phyloP scores from a whole-genome alignment of 2,113 vertebrate genomes.

The Galeopterus variegatus region DNA sequence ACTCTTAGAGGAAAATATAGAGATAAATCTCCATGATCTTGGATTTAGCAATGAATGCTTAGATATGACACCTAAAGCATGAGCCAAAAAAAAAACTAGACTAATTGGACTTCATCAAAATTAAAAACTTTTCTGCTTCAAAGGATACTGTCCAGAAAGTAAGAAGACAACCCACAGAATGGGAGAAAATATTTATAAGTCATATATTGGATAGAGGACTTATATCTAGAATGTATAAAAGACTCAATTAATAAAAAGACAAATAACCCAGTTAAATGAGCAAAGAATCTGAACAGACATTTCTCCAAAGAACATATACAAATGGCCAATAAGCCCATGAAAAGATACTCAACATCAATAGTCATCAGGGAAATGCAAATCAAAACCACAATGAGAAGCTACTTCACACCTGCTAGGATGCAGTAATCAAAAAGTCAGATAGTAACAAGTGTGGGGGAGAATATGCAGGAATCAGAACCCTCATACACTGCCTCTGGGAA shows the following conservation, averaged over 20 bases:
- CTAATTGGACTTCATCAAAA: not conserved
- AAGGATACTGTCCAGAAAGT: not conserved
- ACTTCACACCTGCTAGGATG: not conserved
- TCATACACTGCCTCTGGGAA: not conserved
- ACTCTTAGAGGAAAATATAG: not conserved
- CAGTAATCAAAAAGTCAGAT: not conserved
- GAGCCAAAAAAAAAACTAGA: not conserved
- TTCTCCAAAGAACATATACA: not conserved
- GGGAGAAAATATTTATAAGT: not conserved
- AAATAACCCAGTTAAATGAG: not conserved
- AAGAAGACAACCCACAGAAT: not conserved
- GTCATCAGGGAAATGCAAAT: not conserved
- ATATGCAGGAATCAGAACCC: not conserved
- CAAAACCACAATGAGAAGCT: not conserved
- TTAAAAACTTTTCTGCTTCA: not conserved
- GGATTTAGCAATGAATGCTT: not conserved
- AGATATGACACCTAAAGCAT: not conserved
- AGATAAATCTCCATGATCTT: not conserved
- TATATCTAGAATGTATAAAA: not conserved
- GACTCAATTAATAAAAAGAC: not conserved
- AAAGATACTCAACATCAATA: not conserved
- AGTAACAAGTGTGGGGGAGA: not conserved
- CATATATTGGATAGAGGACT: not conserved
- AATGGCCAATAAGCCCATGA: not conserved
- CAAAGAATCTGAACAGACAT: not conserved